These are phyloP conservation scores for Aphidius ervi DNA, from an alignment of 1,140 invertebrate genomes.

Conservation along the genomic window DNA sequence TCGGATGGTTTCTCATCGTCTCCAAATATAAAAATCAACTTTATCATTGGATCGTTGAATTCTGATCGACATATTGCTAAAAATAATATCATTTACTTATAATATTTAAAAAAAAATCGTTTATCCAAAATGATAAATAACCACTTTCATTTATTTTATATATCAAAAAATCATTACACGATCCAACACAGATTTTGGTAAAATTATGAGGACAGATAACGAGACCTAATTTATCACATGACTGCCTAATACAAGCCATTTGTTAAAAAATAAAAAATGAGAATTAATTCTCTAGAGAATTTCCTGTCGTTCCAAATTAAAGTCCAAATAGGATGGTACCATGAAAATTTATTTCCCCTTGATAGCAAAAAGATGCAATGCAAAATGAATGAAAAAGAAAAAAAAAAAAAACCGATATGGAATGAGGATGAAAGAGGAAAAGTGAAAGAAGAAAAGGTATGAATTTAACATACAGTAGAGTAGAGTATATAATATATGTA, in stretches of 20 bases:
- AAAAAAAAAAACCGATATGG: background rate
- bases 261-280: background rate
- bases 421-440: background rate
- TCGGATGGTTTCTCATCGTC: slow-evolving; percentile 10
- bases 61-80: background rate
- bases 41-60: slow-evolving; percentile 2
- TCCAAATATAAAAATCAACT: background rate
- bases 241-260: too few species aligned
- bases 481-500: background rate
- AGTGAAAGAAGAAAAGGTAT: slow-evolving; percentile 3
- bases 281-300: slow-evolving; percentile 20
- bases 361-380: slow-evolving; percentile 6
- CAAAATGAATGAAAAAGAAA: too few species aligned
- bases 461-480: too few species aligned
- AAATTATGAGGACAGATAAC: too few species aligned
- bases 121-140: background rate
- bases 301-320: slow-evolving; percentile 19
- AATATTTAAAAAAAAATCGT: background rate
- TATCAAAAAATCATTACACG: slow-evolving; percentile 7
- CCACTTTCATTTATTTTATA: background rate
- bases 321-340: slow-evolving; percentile 21
- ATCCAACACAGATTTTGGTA: slow-evolving; percentile 6
- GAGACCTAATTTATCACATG: too few species aligned
- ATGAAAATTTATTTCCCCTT: slow-evolving; percentile 26
- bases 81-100: too few species aligned